Base-by-base conservation (phyloP, 2,797 vertebrate species). In the Spea hammondii region DNA sequence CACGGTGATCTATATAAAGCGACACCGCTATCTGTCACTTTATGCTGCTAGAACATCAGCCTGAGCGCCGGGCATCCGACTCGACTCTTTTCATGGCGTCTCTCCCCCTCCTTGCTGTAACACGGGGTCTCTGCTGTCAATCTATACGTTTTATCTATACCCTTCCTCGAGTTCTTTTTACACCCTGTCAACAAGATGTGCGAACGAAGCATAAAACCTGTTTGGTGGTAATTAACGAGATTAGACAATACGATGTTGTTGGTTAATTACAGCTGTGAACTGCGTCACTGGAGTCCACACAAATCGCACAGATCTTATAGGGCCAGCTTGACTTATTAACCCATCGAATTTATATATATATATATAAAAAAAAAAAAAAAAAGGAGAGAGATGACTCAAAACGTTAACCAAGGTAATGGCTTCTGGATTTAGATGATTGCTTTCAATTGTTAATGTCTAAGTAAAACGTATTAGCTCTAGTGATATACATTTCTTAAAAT, bases 211-310 rank as follows among this genome's bases (percentile, higher is more conserved):
- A 32, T 14, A 65, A 74, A 77, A 81, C 79, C 79, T 77, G 79
- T 69, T 62, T 68, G 74, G 54, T 73, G 70, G 79, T 73, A 81
- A 81, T 81, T 81, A 81, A 65, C 74, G 69, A 53, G 1, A 71
- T 68, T 64, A 72, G 65, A 77, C 79, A 81, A 73, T 81, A 77
- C n/a, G 65, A 81, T 64, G 77, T 67, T 77, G 74, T 77, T 68
- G 73, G 74, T 74, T 81, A 81, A 81, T 81, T 77, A 73, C 74
- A 62, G 74, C 79, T 69, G 64, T n/a, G 70, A 77, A 77, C 69
- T 77, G 74, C 79, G 79, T 81, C 79, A 81, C 17, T 55, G 74
- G 70, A 68, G 60, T 60, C 70, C 46, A 55, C 59, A 2, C 5
- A 65, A 44, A 11, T 14, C 46, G 55, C 79, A 77, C 79, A 48